These are phyloP conservation scores for Styela plicata DNA, from an alignment of 23 tunicate species.

Conservation along the genomic window DNA sequence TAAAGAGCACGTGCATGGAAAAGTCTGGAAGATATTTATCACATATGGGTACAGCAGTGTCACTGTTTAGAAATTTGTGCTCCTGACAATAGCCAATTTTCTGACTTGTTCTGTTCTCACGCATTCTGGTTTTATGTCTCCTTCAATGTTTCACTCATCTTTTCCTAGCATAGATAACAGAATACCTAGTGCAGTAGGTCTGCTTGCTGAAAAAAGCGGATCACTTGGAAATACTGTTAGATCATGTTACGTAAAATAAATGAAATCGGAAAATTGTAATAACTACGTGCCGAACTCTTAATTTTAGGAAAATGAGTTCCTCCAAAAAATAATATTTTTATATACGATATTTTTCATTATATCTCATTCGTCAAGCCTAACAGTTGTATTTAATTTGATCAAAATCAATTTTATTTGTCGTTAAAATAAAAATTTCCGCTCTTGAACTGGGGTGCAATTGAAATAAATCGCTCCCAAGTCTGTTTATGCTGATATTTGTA, in stretches of 20 bases:
- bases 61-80: background rate
- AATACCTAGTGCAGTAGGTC: too few relatives aligned
- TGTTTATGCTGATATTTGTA: too few relatives aligned
- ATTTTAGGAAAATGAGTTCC: background rate
- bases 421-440: too few relatives aligned
- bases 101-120: background rate
- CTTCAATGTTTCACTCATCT: background rate
- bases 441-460: too few relatives aligned
- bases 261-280: too few relatives aligned
- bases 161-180: background rate
- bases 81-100: conserved; percentile 1
- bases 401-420: too few relatives aligned
- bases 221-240: background rate
- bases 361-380: too few relatives aligned
- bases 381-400: too few relatives aligned
- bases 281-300: too few relatives aligned
- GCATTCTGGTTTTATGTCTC: background rate
- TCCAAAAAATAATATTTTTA: too few relatives aligned
- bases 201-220: background rate
- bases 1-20: background rate
- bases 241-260: background rate
- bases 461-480: too few relatives aligned
- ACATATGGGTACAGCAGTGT: background rate
- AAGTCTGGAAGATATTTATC: background rate
- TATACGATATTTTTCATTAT: too few relatives aligned